These are phyloP conservation scores for roundworm (Caenorhabditis elegans) DNA, from an alignment of 1,140 invertebrate species.

Conservation along the genomic window WBcel235 BX284605.5:13792501-13793000, in stretches of 20 bases:
- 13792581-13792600: no score
- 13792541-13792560: no score
- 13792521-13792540: no score
- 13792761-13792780: slow-evolving; percentile 20
- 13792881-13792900: slow-evolving; percentile 8
- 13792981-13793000: neutral
- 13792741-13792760: slow-evolving; percentile 13
- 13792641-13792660: no score
- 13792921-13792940: neutral
- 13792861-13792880: neutral
- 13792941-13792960: neutral
- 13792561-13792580: neutral
- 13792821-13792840: neutral
- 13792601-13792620: no score
- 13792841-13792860: neutral
- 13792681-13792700: no score
- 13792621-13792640: no score
- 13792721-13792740: neutral
- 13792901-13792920: neutral
- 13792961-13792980: no score
- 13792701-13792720: no score
- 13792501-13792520: no score
- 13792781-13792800: neutral
- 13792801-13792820: slow-evolving; percentile 1
- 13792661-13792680: no score